A percentile compares a stretch with the other conserved stretches of the same genome.
These are phyloP conservation scores for Sweltsa coloradensis DNA, from an alignment of 1,140 invertebrate species.

Conservation along the genomic window DNA sequence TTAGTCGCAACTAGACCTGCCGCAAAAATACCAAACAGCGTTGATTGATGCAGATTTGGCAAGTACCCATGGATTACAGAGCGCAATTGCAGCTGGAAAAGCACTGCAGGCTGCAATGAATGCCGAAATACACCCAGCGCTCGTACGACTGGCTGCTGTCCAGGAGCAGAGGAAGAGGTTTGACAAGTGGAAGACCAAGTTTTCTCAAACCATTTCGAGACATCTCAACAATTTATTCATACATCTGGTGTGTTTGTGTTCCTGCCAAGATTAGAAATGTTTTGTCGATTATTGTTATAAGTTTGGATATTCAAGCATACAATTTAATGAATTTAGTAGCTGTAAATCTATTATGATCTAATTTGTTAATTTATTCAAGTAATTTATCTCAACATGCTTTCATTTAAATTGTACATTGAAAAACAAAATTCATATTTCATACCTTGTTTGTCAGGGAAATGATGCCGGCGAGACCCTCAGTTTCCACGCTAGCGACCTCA, in stretches of 20 bases:
- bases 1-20: constrained; percentile 61
- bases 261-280: not conserved
- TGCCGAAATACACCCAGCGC: constrained; percentile 47
- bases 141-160: constrained; percentile 63
- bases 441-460: constrained; percentile 56
- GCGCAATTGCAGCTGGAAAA: constrained; percentile 66
- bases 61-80: constrained; percentile 54
- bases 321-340: too few relatives aligned
- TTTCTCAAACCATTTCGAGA: constrained; percentile 67
- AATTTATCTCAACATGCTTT: too few relatives aligned
- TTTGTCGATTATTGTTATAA: too few relatives aligned
- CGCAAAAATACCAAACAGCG: constrained; percentile 50
- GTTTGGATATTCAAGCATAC: too few relatives aligned
- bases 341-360: too few relatives aligned
- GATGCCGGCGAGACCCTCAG: constrained; percentile 44
- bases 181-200: constrained; percentile 71
- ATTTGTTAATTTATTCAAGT: too few relatives aligned
- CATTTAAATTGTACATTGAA: too few relatives aligned
- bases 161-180: constrained; percentile 79
- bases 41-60: constrained; percentile 65
- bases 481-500: constrained; percentile 44
- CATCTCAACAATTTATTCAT: constrained; percentile 91
- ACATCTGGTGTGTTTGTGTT: too few relatives aligned
- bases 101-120: constrained; percentile 67
- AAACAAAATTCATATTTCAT: too few relatives aligned